Evolutionary conservation across 2,888 invertebrate species (phyloP).

Genomic region (Drosophila kokeensis): DNA sequence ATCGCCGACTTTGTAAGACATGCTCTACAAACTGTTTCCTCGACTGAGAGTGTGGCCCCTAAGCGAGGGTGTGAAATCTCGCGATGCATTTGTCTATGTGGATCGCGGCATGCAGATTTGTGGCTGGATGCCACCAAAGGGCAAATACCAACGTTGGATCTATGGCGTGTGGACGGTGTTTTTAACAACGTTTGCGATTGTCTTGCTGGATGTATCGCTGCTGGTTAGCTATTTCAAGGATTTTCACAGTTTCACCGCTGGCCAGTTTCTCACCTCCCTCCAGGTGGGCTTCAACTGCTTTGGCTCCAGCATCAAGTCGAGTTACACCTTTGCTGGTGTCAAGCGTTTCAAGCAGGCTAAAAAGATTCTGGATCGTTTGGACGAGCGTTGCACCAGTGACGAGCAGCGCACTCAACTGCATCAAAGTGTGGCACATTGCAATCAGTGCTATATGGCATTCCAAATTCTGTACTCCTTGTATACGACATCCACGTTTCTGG

Average conservation of each 20-base stretch:
- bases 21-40: conserved; percentile 45
- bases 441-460: conserved; percentile 27
- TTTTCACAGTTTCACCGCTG: conserved; percentile 48
- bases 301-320: conserved; percentile 44
- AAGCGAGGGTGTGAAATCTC: conserved; percentile 29
- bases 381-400: conserved; percentile 28
- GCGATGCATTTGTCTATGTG: conserved; percentile 58
- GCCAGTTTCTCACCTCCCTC: conserved; percentile 67
- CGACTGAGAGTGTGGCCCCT: conserved; percentile 17
- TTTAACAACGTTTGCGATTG: conserved; percentile 5
- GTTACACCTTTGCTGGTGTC: conserved; percentile 30
- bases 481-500: conserved; percentile 26
- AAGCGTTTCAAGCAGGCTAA: conserved; percentile 41
- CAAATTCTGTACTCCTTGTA: conserved; percentile 32
- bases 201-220: conserved; percentile 38
- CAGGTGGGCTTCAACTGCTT: conserved; percentile 42
- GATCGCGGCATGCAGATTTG: conserved; percentile 41
- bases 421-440: conserved; percentile 30
- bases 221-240: conserved; percentile 35
- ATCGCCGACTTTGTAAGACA: neutral
- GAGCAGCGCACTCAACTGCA: conserved; percentile 34
- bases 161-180: conserved; percentile 33
- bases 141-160: neutral
- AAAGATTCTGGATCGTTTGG: conserved; percentile 41
- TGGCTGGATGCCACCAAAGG: conserved; percentile 45